phyloP scores from a whole-genome alignment of 2,888 invertebrate genomes.

The Cristatella mucedo region DNA sequence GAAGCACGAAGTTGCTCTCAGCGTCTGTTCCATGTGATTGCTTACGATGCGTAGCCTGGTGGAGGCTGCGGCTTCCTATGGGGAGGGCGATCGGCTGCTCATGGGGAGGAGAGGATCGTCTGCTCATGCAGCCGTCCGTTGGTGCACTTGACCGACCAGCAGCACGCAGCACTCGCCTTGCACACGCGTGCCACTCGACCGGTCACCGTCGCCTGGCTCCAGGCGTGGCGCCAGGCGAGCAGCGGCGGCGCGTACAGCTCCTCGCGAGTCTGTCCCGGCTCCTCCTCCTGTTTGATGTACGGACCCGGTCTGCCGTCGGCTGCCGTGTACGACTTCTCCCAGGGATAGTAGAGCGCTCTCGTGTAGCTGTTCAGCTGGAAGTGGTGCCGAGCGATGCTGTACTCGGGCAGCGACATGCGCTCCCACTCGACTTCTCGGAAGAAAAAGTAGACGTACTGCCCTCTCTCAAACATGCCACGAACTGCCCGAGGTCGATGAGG shows the following conservation, averaged over 20 bases:
- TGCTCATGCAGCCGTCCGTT: too few relatives aligned
- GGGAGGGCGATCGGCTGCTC: too few relatives aligned
- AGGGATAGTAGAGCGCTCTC: constrained; percentile 4
- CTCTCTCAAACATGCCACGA: constrained; percentile 2
- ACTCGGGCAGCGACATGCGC: not conserved
- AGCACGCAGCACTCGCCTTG: too few relatives aligned
- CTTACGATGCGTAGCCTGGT: too few relatives aligned
- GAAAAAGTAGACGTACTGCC: constrained; percentile 3
- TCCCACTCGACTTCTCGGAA: constrained; percentile 8
- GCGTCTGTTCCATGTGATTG: too few relatives aligned
- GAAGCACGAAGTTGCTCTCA: too few relatives aligned
- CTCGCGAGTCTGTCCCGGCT: not conserved
- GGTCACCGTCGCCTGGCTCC: not conserved
- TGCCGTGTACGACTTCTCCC: constrained; percentile 4
- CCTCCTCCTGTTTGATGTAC: constrained; percentile 4
- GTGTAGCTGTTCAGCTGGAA: not conserved
- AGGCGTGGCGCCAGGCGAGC: constrained; percentile 3
- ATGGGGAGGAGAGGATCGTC: too few relatives aligned
- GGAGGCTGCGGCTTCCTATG: too few relatives aligned
- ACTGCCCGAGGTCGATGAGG: constrained; percentile 8
- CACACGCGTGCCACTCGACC: constrained; percentile 7
- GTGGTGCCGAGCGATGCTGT: constrained; percentile 1
- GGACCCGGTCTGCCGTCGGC: too few relatives aligned
- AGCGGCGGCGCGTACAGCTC: constrained; percentile 7
- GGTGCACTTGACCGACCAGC: too few relatives aligned